Evolutionary conservation across 2,888 invertebrate genomes (phyloP).

Genomic region (Odontocolon sp.): DNA sequence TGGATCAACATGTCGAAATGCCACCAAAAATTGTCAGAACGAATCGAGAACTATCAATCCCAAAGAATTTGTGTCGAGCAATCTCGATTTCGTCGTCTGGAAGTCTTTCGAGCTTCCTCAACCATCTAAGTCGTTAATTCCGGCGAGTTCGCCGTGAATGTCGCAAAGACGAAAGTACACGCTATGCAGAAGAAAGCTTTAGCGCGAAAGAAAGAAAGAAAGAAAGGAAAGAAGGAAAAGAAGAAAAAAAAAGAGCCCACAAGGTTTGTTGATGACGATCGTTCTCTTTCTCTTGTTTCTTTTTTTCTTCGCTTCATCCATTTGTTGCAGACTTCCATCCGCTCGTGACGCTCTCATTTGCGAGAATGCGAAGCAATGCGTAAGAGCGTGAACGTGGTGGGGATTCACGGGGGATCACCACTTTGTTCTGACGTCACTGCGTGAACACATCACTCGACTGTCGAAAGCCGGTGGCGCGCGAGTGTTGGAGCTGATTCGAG

Average conservation of each 20-base stretch:
- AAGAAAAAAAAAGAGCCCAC: not conserved
- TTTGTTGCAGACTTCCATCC: not conserved
- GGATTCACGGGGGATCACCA: conserved; percentile 62
- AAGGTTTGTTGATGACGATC: not conserved
- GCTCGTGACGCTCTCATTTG: conserved; percentile 62
- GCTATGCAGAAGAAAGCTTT: no score
- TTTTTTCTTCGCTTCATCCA: not conserved
- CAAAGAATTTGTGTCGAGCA: no score
- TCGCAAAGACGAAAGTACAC: not conserved
- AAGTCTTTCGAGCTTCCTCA: no score
- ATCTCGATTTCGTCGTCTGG: no score
- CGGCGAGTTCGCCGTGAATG: not conserved
- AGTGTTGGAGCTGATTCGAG: conserved; percentile 50
- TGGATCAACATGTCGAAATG: no score
- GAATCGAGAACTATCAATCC: no score
- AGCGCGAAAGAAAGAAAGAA: not conserved
- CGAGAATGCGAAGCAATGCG: conserved; percentile 31
- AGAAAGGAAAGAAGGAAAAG: not conserved
- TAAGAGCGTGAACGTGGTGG: conserved; percentile 8
- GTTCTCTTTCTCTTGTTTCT: not conserved
- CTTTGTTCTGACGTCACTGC: conserved; percentile 69
- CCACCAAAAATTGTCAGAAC: no score
- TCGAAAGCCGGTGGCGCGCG: conserved; percentile 68
- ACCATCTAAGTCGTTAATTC: not conserved
- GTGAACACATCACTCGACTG: conserved; percentile 70